Evolutionary conservation across 2,797 vertebrate genomes (phyloP), one percentile per base, ranked within the genome.

Genomic region (Cygnus olor): DNA sequence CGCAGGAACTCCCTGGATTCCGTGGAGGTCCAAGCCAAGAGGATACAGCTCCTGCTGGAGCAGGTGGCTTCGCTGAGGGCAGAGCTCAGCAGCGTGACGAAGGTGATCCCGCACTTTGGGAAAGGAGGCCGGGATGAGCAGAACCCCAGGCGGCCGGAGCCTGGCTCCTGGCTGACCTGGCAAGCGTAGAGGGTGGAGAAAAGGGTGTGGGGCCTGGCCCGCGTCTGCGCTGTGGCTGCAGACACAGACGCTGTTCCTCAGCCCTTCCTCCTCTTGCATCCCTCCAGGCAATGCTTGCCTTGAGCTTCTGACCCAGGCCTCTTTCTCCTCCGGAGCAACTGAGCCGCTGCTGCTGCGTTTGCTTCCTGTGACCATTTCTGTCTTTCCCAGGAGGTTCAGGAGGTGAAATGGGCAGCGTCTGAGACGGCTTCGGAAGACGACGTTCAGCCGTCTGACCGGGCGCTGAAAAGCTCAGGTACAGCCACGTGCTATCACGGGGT

Each of bases 391-490:
- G 49, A 80, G 32, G 10, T 68, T 32, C 30, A 4, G 14, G 19
- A 68, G 13, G 4, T 15, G 21, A 27, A 19, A 24, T 5, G 11
- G 16, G 15, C 36, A 40, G 0, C 8, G 3, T 11, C 13, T 11
- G 85, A 92, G 91, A 56, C 57, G 32, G 87, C 94, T 72, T 90
- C 88, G 19, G 97, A 96, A 17, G 91, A 80, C 58, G 97, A 86
- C 34, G 93, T 72, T 22, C 93, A 90, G 87, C 95, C 78, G 65
- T 85, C n/a, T 0, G 95, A 97, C 89, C 97, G 95, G 54, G 97
- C 96, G 51, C 90, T 97, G 6, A 94, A 96, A 77, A 97, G 93
- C 22, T 89, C 93, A 51, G 97, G 97, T 95, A 61, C 79, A 94
- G 60, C 57, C 76, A 40, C 3, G 11, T 15, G 36, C 49, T 22